A percentile compares a stretch with the other conserved stretches of the same genome.
phyloP scores from a whole-genome alignment of 2,113 vertebrate species.

The Glareola pratincola region DNA sequence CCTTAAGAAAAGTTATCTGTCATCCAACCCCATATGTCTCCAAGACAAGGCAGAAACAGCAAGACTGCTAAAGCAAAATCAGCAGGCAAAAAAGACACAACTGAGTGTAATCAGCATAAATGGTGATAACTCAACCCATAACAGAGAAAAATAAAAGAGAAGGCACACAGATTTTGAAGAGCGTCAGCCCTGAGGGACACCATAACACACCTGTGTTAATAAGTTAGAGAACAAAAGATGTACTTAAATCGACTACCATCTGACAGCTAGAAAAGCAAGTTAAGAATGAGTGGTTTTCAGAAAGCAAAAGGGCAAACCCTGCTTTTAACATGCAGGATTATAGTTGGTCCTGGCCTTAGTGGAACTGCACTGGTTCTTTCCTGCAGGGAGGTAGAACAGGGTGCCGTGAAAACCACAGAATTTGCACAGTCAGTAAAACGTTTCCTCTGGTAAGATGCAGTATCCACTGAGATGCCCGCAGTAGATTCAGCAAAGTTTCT shows the following conservation, averaged over 20 bases:
- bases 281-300: background rate
- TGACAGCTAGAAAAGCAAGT: constrained; percentile 7
- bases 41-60: constrained; percentile 57
- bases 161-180: background rate
- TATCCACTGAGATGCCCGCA: background rate
- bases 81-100: constrained; percentile 56
- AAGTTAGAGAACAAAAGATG: constrained; percentile 29
- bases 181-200: constrained; percentile 16
- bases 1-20: constrained; percentile 49
- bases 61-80: constrained; percentile 51
- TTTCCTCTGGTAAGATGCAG: background rate
- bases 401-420: background rate
- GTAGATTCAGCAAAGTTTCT: background rate
- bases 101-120: constrained; percentile 44
- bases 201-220: constrained; percentile 60
- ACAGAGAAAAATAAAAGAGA: constrained; percentile 51
- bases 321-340: accelerated
- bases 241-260: background rate
- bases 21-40: constrained; percentile 36
- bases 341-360: background rate
- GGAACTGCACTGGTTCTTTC: background rate
- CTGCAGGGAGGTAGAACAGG: background rate
- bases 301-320: background rate
- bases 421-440: background rate
- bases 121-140: constrained; percentile 49